Percentiles rank a stretch among this genome's conserved stretches.
These are phyloP conservation scores for Drosophila seguyi DNA, from an alignment of 1,140 invertebrate genomes.

Conservation along the genomic window DNA sequence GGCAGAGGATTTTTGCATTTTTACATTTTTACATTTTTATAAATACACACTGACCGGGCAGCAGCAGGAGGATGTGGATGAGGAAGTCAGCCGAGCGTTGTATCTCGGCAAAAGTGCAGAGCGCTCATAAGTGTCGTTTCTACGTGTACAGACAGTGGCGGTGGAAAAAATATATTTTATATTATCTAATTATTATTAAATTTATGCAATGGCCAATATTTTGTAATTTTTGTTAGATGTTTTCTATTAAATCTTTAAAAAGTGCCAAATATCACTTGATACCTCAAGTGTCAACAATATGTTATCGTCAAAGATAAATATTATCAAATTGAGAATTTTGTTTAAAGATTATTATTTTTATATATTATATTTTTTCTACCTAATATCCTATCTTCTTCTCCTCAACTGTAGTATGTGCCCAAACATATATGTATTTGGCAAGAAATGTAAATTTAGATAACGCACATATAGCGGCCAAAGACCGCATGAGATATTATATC, in stretches of 20 bases:
- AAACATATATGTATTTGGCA: constrained; percentile 22
- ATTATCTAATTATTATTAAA: neutral
- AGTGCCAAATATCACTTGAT: neutral
- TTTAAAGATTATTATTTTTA: neutral
- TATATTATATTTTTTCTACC: neutral
- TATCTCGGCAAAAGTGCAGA: constrained; percentile 44
- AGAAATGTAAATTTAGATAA: constrained; percentile 75
- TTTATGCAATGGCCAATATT: neutral
- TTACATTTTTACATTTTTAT: constrained; percentile 54
- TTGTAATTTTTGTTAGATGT: no score
- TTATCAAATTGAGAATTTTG: neutral
- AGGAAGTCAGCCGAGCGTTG: constrained; percentile 27
- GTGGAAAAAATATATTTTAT: neutral
- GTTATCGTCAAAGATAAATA: neutral
- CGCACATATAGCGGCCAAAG: constrained; percentile 52
- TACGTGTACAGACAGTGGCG: neutral
- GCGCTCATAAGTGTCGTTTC: constrained; percentile 61
- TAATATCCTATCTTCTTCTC: neutral
- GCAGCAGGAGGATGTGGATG: constrained; percentile 51
- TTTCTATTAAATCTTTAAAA: neutral
- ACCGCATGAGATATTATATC: constrained; percentile 65
- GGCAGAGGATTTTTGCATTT: constrained; percentile 47
- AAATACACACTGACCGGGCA: constrained; percentile 55
- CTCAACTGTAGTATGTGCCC: constrained; percentile 3
- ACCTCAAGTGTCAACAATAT: neutral